These are phyloP conservation scores for Pachymerium ferrugineum DNA, from an alignment of 2,888 invertebrate species.

Conservation along the genomic window DNA sequence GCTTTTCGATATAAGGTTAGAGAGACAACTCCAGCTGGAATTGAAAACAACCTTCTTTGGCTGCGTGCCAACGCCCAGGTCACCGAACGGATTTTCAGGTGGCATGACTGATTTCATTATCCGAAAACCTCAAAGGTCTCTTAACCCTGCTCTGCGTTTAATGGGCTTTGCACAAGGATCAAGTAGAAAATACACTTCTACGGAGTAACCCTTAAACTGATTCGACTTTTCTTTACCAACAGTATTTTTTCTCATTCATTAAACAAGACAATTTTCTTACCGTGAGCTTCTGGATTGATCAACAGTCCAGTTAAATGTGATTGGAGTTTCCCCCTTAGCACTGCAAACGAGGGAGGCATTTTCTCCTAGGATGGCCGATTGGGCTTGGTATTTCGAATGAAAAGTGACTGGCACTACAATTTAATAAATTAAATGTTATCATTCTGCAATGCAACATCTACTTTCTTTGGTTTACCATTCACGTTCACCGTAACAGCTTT, in stretches of 20 bases:
- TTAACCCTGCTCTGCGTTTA: conserved; percentile 24
- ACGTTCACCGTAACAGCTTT: conserved; percentile 47
- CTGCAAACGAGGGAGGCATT: conserved; percentile 30
- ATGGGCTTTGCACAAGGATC: conserved; percentile 23
- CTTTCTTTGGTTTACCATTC: conserved; percentile 43
- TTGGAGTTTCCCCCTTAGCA: conserved; percentile 30
- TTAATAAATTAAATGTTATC: neutral
- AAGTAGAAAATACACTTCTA: neutral
- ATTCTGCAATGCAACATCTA: too few species aligned
- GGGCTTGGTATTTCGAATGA: conserved; percentile 30
- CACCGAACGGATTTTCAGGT: conserved; percentile 27
- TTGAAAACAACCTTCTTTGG: conserved; percentile 27
- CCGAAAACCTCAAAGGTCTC: conserved; percentile 27
- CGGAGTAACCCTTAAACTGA: neutral
- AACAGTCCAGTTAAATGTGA: conserved; percentile 32
- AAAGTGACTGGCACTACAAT: conserved; percentile 30
- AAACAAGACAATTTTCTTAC: conserved; percentile 23
- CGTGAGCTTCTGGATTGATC: conserved; percentile 23
- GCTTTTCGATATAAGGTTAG: conserved; percentile 27
- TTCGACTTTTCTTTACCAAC: neutral
- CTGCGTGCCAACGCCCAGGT: conserved; percentile 27
- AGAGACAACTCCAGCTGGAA: conserved; percentile 24
- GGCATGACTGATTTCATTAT: conserved; percentile 27
- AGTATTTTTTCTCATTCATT: neutral
- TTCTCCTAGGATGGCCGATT: conserved; percentile 29